Evolutionary conservation across 2,113 vertebrate species (phyloP).

Genomic region (Ochotona curzoniae): DNA sequence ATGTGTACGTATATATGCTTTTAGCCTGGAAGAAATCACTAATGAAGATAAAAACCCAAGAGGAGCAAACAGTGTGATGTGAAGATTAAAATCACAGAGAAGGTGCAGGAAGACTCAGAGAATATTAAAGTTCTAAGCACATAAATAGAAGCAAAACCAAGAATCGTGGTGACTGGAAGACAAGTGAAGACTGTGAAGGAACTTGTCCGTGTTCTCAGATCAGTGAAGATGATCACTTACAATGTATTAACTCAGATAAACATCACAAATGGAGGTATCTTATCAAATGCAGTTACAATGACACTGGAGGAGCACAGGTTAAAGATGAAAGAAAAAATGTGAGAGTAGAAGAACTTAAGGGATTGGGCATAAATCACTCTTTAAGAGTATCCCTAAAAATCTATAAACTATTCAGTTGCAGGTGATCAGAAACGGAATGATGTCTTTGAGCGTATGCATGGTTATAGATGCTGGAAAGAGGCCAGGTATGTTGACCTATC

Average conservation of each 20-base stretch:
- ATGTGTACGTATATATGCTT: too few species aligned
- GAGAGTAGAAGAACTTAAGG: neutral
- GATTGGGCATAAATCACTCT: neutral
- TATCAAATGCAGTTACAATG: neutral
- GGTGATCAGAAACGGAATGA: neutral
- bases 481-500: neutral
- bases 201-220: rapidly evolving
- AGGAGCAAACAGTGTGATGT: neutral
- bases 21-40: neutral
- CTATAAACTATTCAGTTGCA: neutral
- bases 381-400: neutral
- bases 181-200: neutral
- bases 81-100: neutral
- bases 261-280: neutral
- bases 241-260: neutral
- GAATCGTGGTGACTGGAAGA: neutral
- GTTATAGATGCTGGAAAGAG: neutral
- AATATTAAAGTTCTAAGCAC: neutral
- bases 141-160: neutral
- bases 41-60: neutral
- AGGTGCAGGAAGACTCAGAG: rapidly evolving
- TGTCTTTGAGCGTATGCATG: too few species aligned
- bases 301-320: neutral
- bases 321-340: neutral
- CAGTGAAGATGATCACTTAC: neutral